These are phyloP conservation scores for Rhea americana DNA, from an alignment of 2,113 vertebrate species.

Conservation along the genomic window DNA sequence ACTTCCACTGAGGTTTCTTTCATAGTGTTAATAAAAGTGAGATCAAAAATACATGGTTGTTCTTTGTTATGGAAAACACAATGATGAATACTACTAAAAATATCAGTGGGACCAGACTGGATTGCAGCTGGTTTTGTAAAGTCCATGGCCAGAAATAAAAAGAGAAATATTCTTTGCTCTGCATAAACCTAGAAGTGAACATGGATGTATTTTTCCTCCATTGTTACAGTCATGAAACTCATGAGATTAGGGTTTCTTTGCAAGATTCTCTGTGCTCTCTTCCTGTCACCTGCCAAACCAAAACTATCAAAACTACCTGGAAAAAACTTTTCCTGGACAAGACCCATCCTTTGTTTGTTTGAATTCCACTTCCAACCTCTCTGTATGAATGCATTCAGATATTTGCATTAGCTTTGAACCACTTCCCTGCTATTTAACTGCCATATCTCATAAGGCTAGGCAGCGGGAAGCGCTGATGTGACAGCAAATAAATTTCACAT, in stretches of 20 bases:
- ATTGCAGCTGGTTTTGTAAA: not conserved
- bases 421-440: not conserved
- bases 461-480: not conserved
- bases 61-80: not conserved
- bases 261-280: not conserved
- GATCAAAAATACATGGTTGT: not conserved
- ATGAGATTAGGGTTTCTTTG: not conserved
- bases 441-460: fast-evolving
- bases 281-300: not conserved
- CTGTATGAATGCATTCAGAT: not conserved
- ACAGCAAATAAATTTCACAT: not conserved
- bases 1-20: not conserved
- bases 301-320: not conserved
- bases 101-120: not conserved
- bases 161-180: not conserved
- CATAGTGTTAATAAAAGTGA: not conserved
- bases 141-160: not conserved
- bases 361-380: not conserved
- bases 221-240: not conserved
- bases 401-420: not conserved
- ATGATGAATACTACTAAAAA: not conserved
- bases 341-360: not conserved
- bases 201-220: not conserved
- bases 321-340: not conserved
- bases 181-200: not conserved